phyloP scores from a whole-genome alignment of 2,113 vertebrate genomes.

The Brienomyrus brachyistius region DNA sequence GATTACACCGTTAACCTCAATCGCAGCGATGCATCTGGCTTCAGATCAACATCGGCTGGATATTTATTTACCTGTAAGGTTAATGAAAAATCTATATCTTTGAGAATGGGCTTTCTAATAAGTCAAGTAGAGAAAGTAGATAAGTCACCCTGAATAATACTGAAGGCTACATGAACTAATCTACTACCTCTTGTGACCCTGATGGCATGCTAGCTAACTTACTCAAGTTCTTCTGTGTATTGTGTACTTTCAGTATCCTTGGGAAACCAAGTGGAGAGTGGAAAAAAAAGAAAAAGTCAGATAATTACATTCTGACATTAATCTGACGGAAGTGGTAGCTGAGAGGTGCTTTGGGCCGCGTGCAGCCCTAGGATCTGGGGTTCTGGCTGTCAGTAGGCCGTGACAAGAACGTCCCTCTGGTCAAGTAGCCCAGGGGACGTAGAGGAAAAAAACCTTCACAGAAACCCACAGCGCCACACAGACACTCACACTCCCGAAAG shows the following conservation, averaged over 20 bases:
- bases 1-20: not conserved
- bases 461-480: not conserved
- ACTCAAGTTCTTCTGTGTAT: not conserved
- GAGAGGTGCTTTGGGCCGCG: not conserved
- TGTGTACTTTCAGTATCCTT: not conserved
- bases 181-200: not conserved
- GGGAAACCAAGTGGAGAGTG: not conserved
- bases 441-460: not conserved
- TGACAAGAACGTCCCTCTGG: not conserved
- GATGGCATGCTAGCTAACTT: not conserved
- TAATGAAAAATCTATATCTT: not conserved
- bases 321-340: not conserved
- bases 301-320: not conserved
- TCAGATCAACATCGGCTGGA: not conserved
- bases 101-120: not conserved
- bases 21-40: not conserved
- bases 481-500: not conserved
- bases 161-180: not conserved
- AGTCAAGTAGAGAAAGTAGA: not conserved
- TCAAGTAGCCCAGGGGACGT: not conserved
- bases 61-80: not conserved
- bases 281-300: not conserved
- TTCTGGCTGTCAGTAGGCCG: not conserved
- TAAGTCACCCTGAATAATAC: not conserved
- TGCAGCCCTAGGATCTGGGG: not conserved